A percentile compares a stretch with the other conserved stretches of the same genome.
Evolutionary conservation across 2,888 invertebrate genomes (phyloP).

Genomic region (Drosophila falleni): DNA sequence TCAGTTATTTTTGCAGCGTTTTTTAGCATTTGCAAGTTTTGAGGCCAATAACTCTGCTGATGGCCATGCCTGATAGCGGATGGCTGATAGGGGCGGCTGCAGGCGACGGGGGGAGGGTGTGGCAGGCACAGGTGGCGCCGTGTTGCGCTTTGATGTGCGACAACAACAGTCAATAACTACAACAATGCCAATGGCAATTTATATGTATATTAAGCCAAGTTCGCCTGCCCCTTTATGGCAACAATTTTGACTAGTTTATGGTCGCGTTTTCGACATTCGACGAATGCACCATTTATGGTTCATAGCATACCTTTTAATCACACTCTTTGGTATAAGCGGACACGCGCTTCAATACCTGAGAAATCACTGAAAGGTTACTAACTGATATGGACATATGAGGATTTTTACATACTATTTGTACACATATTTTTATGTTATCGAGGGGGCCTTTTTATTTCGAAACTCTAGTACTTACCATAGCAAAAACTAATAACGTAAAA

Average conservation of each 20-base stretch:
- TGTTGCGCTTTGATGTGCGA: slow-evolving; percentile 75
- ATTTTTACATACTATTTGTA: not conserved
- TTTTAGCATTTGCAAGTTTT: slow-evolving; percentile 77
- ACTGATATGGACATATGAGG: not conserved
- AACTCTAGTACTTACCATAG: too few relatives aligned
- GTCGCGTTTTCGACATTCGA: slow-evolving; percentile 61
- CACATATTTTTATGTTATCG: not conserved
- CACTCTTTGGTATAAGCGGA: not conserved
- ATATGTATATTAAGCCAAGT: slow-evolving; percentile 60
- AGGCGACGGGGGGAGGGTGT: slow-evolving; percentile 18
- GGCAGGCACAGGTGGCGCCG: slow-evolving; percentile 49
- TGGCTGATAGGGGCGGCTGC: slow-evolving; percentile 39
- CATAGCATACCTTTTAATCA: not conserved
- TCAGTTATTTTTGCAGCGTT: slow-evolving; percentile 47
- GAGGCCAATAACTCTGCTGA: slow-evolving; percentile 79
- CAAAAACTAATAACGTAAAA: too few relatives aligned
- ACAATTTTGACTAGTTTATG: slow-evolving; percentile 68
- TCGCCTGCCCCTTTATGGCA: slow-evolving; percentile 21
- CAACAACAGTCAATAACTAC: slow-evolving; percentile 75
- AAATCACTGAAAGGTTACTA: not conserved
- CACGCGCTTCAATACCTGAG: not conserved
- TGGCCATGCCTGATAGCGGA: slow-evolving; percentile 64
- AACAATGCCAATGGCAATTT: slow-evolving; percentile 66
- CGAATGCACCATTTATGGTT: slow-evolving; percentile 4
- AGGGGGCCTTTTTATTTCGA: not conserved